Evolutionary conservation across 1,140 invertebrate species (phyloP), one percentile per base, ranked within the genome.

Genomic region (Ceratosolen solmsi): DNA sequence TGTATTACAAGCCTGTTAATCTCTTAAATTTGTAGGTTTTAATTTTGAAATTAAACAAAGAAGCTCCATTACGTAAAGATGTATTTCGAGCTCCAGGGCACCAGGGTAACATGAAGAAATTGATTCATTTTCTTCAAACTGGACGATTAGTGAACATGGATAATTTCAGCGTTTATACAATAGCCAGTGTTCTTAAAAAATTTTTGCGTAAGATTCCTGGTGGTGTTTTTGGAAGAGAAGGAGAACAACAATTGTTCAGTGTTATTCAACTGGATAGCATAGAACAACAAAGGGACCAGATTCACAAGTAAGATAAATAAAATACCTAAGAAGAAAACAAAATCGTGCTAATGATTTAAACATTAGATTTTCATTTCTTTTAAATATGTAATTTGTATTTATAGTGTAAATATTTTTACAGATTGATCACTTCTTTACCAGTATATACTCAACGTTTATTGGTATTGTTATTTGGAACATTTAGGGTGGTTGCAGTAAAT

Each of bases 131-230:
- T 87, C 93, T 96, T 82, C 97, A 98, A 90, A 96, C 98, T 84
- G 98, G 98, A 20, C 94, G 98, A 82, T 94, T 99, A 84, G 97
- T 99, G n/a, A 99, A 99, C 90, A 98, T 99, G 87, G 96, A 98
- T 87, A 98, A 99, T 90, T 99, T 98, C 90, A 98, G 97, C 84
- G 98, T 99, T 76, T 98, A 99, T 92, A 99, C 98, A 56, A 98
- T 99, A 87, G 98, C 98, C 36, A 99, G 98, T 91, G 98, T 99
- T 54, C 93, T 99, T 46, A 99, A 99, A 92, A 97, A 97, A 92
- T 99, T 99, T 92, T 93, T 99, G n/a, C 94, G 98, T 79, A 99
- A 99, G 93, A 95, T 99, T 86, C 98, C 98, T 63, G 97, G 96
- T 82, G 98, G 98, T 36, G 96, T 99, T 77, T 99, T 99, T 93